Percentiles rank a stretch among this genome's conserved stretches.
Conservation (phyloP, 1,140 invertebrate species). For the honey bee (Apis mellifera) region DNA sequence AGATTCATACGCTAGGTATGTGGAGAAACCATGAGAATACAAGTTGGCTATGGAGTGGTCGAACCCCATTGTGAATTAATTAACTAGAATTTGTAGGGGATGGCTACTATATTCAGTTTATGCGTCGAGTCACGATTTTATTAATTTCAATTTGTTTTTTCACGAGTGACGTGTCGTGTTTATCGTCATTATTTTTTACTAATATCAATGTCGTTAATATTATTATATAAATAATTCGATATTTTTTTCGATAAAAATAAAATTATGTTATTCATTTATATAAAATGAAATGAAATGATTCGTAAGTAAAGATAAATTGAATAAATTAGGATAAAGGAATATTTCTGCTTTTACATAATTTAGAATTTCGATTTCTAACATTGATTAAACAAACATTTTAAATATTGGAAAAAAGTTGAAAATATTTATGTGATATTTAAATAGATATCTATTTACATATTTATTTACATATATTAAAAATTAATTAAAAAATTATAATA, state of each 20-base stretch:
- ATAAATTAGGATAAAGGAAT: neutral
- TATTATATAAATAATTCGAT: no score
- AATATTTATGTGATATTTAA: no score
- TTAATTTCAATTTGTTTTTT: slow-evolving; percentile 29
- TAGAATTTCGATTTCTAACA: no score
- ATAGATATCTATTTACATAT: no score
- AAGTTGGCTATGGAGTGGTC: slow-evolving; percentile 18
- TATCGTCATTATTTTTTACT: no score
- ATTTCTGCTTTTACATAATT: neutral
- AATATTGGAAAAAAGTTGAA: no score
- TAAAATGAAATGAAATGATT: neutral
- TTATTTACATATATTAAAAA: no score
- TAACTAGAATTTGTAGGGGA: slow-evolving; percentile 70
- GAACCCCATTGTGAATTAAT: slow-evolving; percentile 76
- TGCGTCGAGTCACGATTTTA: slow-evolving; percentile 68
- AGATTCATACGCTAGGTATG: slow-evolving; percentile 49
- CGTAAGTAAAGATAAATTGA: neutral
- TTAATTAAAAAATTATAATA: no score
- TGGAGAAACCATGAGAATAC: slow-evolving; percentile 16
- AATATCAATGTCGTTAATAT: no score
- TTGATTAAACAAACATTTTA: no score
- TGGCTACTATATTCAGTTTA: slow-evolving; percentile 48
- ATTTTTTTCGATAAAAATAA: neutral
- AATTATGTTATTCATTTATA: neutral
- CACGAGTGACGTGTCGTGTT: neutral